Conservation (phyloP, 2,888 invertebrate genomes). For the Machimus atricapillus region DNA sequence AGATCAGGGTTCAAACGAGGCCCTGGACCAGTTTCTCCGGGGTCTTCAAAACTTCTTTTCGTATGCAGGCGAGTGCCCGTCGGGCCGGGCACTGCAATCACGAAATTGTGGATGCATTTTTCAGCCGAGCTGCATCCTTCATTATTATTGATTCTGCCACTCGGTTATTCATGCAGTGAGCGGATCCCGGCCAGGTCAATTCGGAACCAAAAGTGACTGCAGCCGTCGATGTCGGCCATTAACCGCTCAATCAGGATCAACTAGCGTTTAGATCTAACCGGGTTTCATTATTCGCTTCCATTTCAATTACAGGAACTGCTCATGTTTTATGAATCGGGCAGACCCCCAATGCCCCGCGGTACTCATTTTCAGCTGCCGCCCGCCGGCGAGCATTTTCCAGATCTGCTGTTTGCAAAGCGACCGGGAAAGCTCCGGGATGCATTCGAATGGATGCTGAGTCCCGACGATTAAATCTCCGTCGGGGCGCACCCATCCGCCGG, state of each 20-base stretch:
- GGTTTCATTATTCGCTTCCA: slow-evolving; percentile 6
- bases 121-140: neutral
- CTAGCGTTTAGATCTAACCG: neutral
- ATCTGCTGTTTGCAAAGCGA: neutral
- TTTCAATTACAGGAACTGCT: slow-evolving; percentile 9
- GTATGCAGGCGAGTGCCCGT: neutral
- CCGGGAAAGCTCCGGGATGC: neutral
- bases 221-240: neutral
- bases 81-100: neutral
- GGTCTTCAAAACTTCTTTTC: neutral
- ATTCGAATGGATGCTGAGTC: neutral
- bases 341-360: neutral
- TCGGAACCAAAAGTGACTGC: neutral
- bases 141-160: neutral
- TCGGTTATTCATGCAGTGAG: neutral
- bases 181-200: neutral
- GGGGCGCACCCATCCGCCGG: neutral
- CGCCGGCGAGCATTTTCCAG: neutral
- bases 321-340: neutral
- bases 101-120: slow-evolving; percentile 2
- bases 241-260: slow-evolving; percentile 19
- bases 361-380: neutral
- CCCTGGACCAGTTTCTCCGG: neutral
- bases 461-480: neutral
- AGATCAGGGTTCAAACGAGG: neutral